Conservation (phyloP, 2,888 invertebrate genomes). For the Papilio demoleus region DNA sequence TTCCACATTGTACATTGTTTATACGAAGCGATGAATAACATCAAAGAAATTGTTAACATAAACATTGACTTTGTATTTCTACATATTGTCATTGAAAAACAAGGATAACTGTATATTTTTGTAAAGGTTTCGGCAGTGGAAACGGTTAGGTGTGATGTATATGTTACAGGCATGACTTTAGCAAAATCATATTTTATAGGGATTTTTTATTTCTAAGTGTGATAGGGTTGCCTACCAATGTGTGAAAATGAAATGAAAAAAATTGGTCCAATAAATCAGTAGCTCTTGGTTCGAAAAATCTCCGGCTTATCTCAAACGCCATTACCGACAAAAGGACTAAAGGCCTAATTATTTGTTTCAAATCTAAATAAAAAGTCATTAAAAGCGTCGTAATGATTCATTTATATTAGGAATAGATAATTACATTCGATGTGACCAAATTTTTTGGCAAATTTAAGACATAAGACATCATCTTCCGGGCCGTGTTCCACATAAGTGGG, state of each 20-base stretch:
- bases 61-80: background rate
- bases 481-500: too few relatives aligned
- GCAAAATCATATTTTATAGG: slow-evolving; percentile 11
- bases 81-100: background rate
- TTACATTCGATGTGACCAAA: too few relatives aligned
- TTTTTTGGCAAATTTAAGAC: too few relatives aligned
- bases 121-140: background rate
- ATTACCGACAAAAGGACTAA: too few relatives aligned
- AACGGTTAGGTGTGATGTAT: background rate
- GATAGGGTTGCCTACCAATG: background rate
- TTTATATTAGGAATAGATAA: too few relatives aligned
- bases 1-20: background rate
- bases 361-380: too few relatives aligned
- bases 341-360: background rate
- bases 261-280: background rate
- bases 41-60: slow-evolving; percentile 8
- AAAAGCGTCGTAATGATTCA: too few relatives aligned
- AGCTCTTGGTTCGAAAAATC: too few relatives aligned
- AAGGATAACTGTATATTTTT: background rate
- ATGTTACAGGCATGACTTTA: slow-evolving; percentile 1
- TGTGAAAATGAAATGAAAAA: background rate
- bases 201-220: background rate
- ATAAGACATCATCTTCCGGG: too few relatives aligned
- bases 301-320: too few relatives aligned
- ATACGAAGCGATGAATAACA: background rate